Evolutionary conservation across 2,888 invertebrate genomes (phyloP), one percentile per base, ranked within the genome.

Genomic region (Dermolepida albohirtum): DNA sequence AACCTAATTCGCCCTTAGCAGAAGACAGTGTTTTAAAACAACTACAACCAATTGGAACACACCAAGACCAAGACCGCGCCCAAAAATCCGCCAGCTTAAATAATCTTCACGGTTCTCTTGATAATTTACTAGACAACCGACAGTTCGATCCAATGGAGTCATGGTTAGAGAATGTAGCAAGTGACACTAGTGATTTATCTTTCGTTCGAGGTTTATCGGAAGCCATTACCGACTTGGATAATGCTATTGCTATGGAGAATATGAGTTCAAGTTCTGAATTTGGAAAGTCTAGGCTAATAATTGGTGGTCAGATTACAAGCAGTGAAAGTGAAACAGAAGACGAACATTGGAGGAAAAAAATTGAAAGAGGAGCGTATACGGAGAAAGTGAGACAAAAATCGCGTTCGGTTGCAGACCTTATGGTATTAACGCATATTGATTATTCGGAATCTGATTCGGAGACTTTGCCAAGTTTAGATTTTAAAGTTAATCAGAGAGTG

Each of bases 61-160:
- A 12, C 17, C 22, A 63, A 11, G 43, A 52, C 11, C 39, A 40
- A 41, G 59, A 49, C 29, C 59, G 47, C 8, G 74, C 72, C 14
- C 74, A 75, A 82, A 57, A 86, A 85, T 82, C 88, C 0, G 87
- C 87, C 41, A 88, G 88, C 74, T 80, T 89, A 43, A 88, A 86
- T 43, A 92, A 92, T 77, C 83, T 92, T 0, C 89, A 90, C 74
- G 92, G 92, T 0, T 91, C 91, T 0, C 81, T 91, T 4, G 90
- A 90, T 71, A 80, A 81, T 74, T 74, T 81, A 43, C 64, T 76
- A 12, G 69, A 66, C 16, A 54, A 55, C 41, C 44, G 65, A 34
- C 57, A 49, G 50, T 39, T 50, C 8, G 59, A 65, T 49, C 64
- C 52, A 2, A 85, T 88, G 76, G 89, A 88, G 75, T 88, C 87